Evolutionary conservation across 1,140 invertebrate genomes (phyloP), one percentile per base, ranked within the genome.

Genomic region (Melitaea cinxia): DNA sequence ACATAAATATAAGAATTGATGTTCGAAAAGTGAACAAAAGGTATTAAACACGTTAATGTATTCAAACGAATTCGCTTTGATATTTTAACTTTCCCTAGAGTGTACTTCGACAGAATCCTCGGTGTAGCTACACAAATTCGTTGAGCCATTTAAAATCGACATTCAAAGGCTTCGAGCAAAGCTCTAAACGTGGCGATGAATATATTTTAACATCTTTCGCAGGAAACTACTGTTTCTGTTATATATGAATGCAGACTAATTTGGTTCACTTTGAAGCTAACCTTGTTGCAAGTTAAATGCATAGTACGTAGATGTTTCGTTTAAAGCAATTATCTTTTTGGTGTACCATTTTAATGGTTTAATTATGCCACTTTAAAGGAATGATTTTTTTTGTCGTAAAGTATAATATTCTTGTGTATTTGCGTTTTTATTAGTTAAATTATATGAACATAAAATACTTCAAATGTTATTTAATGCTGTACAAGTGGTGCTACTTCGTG

Each of bases 51-150:
- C 24, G 26, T 4, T 24, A 57, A 55, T 55, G 24, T 55, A 55
- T 55, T 55, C 53, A 39, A 57, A 42, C 5, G 54, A 47, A 47
- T 47, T 39, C 23, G 19, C 37, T 57, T 57, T 42, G 54, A 57
- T 57, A 45, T 57, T 54, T 26, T 45, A 57, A 57, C 35, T 24
- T 26, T 17, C 54, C 24, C 54, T 9, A 57, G 54, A 45, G 42
- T 23, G 54, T 26, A 24, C 54, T 57, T 23, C 9, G 23, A 23
- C 6, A 55, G 35, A 42, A 21, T 35, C 19, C 37, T 24, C 28
- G 45, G 21, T 15, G 23, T 21, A 56, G 45, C 54, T 57, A 42
- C 53, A 35, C 9, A 57, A 57, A 57, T 57, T 57, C 33, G 33
- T 57, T 57, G 9, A 14, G 39, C 23, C 54, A 57, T 57, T 45